Evolutionary conservation across 2,888 invertebrate genomes (phyloP), one percentile per base, ranked within the genome.

Genomic region (Ophion slaviceki): DNA sequence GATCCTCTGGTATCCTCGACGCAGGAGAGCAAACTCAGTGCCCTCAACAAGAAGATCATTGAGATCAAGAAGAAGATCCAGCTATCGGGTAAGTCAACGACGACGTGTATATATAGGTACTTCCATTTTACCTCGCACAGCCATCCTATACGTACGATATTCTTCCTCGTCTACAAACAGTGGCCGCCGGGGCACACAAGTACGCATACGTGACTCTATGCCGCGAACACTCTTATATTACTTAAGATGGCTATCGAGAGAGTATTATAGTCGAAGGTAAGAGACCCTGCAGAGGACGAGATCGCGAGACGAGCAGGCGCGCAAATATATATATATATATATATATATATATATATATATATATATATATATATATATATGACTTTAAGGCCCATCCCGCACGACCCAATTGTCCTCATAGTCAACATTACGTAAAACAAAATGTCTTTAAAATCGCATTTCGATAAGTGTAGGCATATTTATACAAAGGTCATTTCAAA

Each of bases 31-130:
- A 93, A 92, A 87, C 93, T 96, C 62, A 95, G 95, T 32, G 95
- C 95, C 77, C 95, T 96, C 75, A 97, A 97, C 93, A 96, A 96
- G 88, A 96, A 97, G 95, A 97, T 97, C 92, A 95, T 96, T 91
- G 97, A 97, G 94, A 96, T 97, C 81, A 98, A 97, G 94, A 98
- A 97, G 94, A 97, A 97, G 94, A 97, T 98, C 92, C 96, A 97
- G 90, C 94, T 98, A 87, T 97, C 97, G 93, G 98, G 97, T 97
- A 91, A 92, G 93, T 78, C 59, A 70, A 28, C 66, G 70, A 70
- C 74, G 32, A 17, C 17, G 32, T 53, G 8, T 40, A 40, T 40
- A 66, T 40, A 45, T 53, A 68, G 28, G 67, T 59, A 36, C 66
- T 67, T 84, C 80, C 71, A 70, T 68, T 71, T 70, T 70, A 76